A percentile compares a stretch with the other conserved stretches of the same genome.
Conservation (phyloP, 2,113 vertebrate genomes). For the Peromyscus maniculatus region DNA sequence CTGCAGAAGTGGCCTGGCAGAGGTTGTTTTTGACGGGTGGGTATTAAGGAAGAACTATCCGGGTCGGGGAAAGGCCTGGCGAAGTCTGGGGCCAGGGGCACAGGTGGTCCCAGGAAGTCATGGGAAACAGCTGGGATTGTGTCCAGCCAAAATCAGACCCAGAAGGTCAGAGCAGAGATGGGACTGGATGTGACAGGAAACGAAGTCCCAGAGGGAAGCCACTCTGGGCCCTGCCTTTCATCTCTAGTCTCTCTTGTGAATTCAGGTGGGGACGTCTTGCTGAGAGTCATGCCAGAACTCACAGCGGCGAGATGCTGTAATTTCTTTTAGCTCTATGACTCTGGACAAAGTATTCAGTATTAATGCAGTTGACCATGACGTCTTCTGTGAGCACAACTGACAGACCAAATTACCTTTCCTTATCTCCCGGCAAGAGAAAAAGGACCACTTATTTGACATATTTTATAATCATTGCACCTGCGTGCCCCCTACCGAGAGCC, state of each 20-base stretch:
- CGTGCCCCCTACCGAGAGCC: conserved; percentile 65
- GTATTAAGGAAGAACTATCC: not conserved
- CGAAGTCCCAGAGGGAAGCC: not conserved
- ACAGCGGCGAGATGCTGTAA: conserved; percentile 74
- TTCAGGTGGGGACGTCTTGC: conserved; percentile 70
- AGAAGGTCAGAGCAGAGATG: not conserved
- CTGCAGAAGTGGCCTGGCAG: not conserved
- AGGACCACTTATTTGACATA: conserved; percentile 81
- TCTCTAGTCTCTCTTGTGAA: conserved; percentile 64
- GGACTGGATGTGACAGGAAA: too few relatives aligned
- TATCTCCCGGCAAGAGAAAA: conserved; percentile 81
- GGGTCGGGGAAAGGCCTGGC: not conserved
- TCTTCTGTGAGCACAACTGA: conserved; percentile 72
- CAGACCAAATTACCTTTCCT: conserved; percentile 84
- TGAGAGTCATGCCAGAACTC: conserved; percentile 75
- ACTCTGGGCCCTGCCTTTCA: conserved; percentile 25
- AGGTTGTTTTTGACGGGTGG: not conserved
- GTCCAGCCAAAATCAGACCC: not conserved
- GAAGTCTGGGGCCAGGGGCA: not conserved
- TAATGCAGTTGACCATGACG: conserved; percentile 83
- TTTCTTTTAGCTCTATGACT: conserved; percentile 80
- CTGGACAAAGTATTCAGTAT: conserved; percentile 81
- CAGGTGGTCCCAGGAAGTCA: not conserved
- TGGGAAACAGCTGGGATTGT: not conserved
- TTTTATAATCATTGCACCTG: conserved; percentile 84